Base-by-base conservation (phyloP, 2,797 vertebrate genomes). In the Distichodus sexfasciatus region DNA sequence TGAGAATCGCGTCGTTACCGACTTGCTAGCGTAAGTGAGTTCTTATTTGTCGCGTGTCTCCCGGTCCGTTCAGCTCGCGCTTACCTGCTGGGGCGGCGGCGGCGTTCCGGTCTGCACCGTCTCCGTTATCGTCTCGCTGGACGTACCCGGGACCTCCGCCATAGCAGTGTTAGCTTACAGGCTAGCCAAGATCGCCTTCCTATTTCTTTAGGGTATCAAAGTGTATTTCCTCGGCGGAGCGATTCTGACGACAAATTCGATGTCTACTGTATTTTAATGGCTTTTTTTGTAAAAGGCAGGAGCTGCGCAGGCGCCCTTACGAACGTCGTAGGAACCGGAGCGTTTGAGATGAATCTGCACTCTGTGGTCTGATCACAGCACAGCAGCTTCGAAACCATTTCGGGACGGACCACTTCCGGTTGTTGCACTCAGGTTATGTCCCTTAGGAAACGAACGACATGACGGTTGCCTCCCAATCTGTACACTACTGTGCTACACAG, bases 101-200 rank as follows among this genome's bases (percentile, higher is more conserved):
- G 89, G 89, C 0, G 91, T 90, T 70, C 77, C 84, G 0, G 81
- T 83, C 80, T 86, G 76, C 29, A 93, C 86, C 0, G 91, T 92
- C 88, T 93, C 91, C 66, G 91, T 93, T 75, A 93, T 91, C 68
- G 91, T 92, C 75, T 93, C 91, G 75, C 90, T 92, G 15, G 91
- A 91, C 73, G 89, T 90, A 74, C 91, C 87, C 44, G 86, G 86
- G 79, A 87, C 86, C 88, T 92, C 91, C 83, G 91, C 89, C 91
- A 93, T 93, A 74, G 81, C 82, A 79, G 63, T 62, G 83, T 79
- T 76, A 59, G 68, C 79, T 15, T 53, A 77, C 83, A 78, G 86
- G n/a, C n/a, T n/a, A 75, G 72, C 72, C 67, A 53, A 43, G 76
- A 73, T 72, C 82, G 76, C 35, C 54, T 15, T 46, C 28, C 58